Evolutionary conservation across 2,888 invertebrate species (phyloP).

Genomic region (Conops quadrifasciatus): DNA sequence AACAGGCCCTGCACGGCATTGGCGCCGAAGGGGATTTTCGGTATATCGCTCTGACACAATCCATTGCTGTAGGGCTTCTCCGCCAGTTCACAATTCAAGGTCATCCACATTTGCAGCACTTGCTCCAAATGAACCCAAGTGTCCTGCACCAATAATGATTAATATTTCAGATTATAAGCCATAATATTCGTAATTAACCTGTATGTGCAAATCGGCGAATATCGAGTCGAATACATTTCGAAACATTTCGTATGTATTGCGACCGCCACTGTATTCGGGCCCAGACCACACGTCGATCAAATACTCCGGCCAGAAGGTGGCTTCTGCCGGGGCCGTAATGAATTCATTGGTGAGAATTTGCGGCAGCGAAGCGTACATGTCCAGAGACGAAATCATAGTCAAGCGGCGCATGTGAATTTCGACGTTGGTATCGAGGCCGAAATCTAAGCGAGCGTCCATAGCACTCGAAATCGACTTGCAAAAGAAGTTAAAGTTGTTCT

Average conservation of each 20-base stretch:
- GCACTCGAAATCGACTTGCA: constrained; percentile 72
- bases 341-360: constrained; percentile 62
- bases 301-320: constrained; percentile 65
- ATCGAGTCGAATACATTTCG: constrained; percentile 75
- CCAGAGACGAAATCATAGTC: constrained; percentile 70
- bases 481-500: constrained; percentile 63
- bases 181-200: constrained; percentile 54
- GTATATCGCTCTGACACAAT: constrained; percentile 70
- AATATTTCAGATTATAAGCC: neutral
- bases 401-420: constrained; percentile 79
- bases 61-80: constrained; percentile 66
- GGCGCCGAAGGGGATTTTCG: constrained; percentile 73
- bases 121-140: constrained; percentile 83
- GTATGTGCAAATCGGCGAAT: constrained; percentile 72
- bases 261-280: constrained; percentile 66
- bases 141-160: constrained; percentile 65
- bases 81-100: constrained; percentile 73
- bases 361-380: constrained; percentile 63
- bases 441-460: constrained; percentile 80
- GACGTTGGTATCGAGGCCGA: constrained; percentile 79
- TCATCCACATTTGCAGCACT: constrained; percentile 86
- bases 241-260: constrained; percentile 70
- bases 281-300: constrained; percentile 67
- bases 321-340: constrained; percentile 59
- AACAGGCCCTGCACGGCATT: constrained; percentile 74